These are phyloP conservation scores for Lamproptera curius DNA, from an alignment of 2,888 invertebrate genomes.

Conservation along the genomic window DNA sequence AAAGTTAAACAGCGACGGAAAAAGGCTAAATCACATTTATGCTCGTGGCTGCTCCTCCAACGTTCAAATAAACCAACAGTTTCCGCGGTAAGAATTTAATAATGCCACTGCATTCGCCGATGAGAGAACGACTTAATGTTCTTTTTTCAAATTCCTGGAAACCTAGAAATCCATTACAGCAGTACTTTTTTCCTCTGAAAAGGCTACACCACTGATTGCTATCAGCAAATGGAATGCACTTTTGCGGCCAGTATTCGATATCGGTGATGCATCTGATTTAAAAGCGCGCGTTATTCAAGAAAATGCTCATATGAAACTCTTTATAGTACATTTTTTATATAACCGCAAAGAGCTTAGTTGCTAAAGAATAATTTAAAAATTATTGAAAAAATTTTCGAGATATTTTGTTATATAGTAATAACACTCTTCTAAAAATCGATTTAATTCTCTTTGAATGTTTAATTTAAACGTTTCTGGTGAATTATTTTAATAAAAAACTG, in stretches of 20 bases:
- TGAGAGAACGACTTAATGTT: conserved; percentile 12
- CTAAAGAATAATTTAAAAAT: neutral
- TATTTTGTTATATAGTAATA: neutral
- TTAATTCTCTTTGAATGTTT: neutral
- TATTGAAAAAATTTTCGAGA: neutral
- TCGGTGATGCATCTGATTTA: conserved; percentile 13
- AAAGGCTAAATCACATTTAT: conserved; percentile 3
- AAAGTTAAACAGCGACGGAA: too few species aligned
- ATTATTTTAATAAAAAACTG: too few species aligned
- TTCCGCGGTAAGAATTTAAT: conserved; percentile 17
- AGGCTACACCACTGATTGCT: conserved; percentile 43
- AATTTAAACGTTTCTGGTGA: neutral
- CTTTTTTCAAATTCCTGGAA: conserved; percentile 35
- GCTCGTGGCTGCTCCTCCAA: neutral
- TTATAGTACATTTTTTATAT: neutral
- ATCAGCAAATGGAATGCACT: conserved; percentile 51
- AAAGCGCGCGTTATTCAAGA: conserved; percentile 13
- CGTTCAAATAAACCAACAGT: conserved; percentile 7
- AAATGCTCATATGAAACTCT: conserved; percentile 1
- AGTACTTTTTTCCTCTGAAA: conserved; percentile 47
- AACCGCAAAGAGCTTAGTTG: neutral
- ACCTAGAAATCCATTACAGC: conserved; percentile 46
- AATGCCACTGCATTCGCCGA: conserved; percentile 12
- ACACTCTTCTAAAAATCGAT: neutral
- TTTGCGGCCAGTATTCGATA: conserved; percentile 41